A percentile compares a stretch with the other conserved stretches of the same genome.
These are phyloP conservation scores for Hoplodrina blanda DNA, from an alignment of 2,888 invertebrate genomes.

Conservation along the genomic window DNA sequence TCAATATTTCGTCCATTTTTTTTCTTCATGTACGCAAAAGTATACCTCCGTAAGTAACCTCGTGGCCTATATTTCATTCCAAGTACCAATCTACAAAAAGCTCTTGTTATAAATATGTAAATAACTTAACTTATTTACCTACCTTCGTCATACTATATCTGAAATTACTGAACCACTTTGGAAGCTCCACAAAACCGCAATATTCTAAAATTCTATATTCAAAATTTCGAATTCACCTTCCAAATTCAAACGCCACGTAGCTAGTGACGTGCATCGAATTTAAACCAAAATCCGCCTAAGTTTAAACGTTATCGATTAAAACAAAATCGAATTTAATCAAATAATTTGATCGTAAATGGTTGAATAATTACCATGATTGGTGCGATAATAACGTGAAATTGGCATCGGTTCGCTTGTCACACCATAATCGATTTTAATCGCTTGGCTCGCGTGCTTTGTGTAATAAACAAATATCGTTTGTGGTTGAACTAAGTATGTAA, in stretches of 20 bases:
- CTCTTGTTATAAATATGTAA: conserved; percentile 18
- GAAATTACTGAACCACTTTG: conserved; percentile 31
- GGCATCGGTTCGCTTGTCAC: conserved; percentile 44
- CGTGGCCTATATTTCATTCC: conserved; percentile 1
- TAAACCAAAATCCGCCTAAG: conserved; percentile 2
- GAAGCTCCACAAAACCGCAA: conserved; percentile 40
- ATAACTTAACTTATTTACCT: conserved; percentile 18
- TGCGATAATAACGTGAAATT: conserved; percentile 45
- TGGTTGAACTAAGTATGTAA: conserved; percentile 31
- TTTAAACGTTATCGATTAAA: conserved; percentile 20
- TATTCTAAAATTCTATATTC: conserved; percentile 37
- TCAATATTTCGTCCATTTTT: background rate
- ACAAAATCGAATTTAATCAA: conserved; percentile 30
- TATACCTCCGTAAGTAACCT: background rate
- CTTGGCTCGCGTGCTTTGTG: conserved; percentile 49
- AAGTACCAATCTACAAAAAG: conserved; percentile 1
- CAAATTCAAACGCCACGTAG: conserved; percentile 39
- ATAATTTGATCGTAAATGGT: conserved; percentile 40
- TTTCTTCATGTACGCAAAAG: too few species aligned
- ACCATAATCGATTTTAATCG: conserved; percentile 57
- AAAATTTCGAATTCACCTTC: conserved; percentile 22
- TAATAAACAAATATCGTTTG: conserved; percentile 55
- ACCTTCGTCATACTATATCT: background rate
- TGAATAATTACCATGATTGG: conserved; percentile 54
- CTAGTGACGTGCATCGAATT: conserved; percentile 33